These are phyloP conservation scores for Gorsachius magnificus DNA, from an alignment of 2,797 vertebrate species.

Conservation along the genomic window DNA sequence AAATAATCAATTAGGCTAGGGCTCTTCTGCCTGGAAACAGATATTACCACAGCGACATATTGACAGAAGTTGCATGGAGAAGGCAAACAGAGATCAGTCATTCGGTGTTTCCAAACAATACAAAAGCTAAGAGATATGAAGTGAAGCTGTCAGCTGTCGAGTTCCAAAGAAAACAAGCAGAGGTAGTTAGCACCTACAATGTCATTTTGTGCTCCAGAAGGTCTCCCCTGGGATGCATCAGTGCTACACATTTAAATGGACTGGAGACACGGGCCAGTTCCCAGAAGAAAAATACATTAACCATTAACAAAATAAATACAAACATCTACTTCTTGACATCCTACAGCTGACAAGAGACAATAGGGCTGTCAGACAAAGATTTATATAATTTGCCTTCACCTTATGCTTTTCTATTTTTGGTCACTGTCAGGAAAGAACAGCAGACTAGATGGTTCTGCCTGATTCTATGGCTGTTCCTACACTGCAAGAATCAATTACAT, in stretches of 20 bases:
- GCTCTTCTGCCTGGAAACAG: slow-evolving; percentile 40
- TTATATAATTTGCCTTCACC: background rate
- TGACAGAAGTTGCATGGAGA: background rate
- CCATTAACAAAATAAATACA: background rate
- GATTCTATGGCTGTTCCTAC: background rate
- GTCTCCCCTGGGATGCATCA: background rate
- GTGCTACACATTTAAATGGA: background rate
- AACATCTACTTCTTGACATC: background rate
- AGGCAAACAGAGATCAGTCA: background rate
- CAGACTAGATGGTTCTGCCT: background rate
- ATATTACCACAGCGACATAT: background rate
- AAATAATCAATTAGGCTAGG: background rate
- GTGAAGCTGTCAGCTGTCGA: background rate
- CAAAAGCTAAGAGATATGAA: background rate
- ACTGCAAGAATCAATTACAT: background rate
- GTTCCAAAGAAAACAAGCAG: background rate
- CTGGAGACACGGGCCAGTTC: background rate
- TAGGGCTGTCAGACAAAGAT: background rate
- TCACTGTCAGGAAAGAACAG: background rate
- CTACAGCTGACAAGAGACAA: background rate
- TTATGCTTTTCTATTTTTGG: background rate
- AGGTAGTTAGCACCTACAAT: background rate
- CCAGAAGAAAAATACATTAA: background rate
- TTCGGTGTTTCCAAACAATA: background rate
- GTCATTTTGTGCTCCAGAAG: background rate